These are phyloP conservation scores for Neosilurus hyrtlii DNA, from an alignment of 2,797 vertebrate genomes.

Conservation along the genomic window DNA sequence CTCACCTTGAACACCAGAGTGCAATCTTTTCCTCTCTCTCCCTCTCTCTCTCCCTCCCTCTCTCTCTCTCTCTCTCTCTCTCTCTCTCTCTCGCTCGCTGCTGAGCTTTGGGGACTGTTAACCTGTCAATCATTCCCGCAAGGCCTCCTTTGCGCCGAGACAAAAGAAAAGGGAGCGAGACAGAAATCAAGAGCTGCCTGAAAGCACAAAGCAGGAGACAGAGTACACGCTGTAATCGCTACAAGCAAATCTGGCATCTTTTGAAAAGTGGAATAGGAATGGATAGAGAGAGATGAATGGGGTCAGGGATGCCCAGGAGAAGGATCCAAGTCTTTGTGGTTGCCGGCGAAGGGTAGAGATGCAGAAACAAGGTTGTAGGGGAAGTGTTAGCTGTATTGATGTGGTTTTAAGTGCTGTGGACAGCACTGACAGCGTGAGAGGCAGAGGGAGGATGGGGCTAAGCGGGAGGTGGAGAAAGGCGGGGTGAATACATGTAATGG, in stretches of 20 bases:
- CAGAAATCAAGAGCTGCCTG: slow-evolving; percentile 42
- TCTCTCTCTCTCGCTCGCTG: slow-evolving; percentile 59
- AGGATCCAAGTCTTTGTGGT: slow-evolving; percentile 53
- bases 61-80: slow-evolving; percentile 59
- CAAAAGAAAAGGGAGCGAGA: slow-evolving; percentile 64
- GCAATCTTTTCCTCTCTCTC: slow-evolving; percentile 30
- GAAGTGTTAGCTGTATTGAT: slow-evolving; percentile 47
- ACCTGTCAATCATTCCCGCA: slow-evolving; percentile 71
- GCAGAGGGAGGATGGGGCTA: slow-evolving; percentile 15
- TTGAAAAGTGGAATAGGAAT: slow-evolving; percentile 46
- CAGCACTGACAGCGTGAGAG: slow-evolving; percentile 41
- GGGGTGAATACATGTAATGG: slow-evolving; percentile 15
- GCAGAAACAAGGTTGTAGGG: slow-evolving; percentile 22
- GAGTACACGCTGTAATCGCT: slow-evolving; percentile 64
- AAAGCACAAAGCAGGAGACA: slow-evolving; percentile 60
- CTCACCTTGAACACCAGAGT: slow-evolving; percentile 34
- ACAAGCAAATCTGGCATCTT: slow-evolving; percentile 66
- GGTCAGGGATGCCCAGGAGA: slow-evolving; percentile 75
- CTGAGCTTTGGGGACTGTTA: slow-evolving; percentile 56
- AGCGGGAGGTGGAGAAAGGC: slow-evolving; percentile 22
- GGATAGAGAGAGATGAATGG: slow-evolving; percentile 71
- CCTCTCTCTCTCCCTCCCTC: slow-evolving; percentile 34
- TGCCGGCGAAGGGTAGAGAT: slow-evolving; percentile 35
- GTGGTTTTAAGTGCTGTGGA: slow-evolving; percentile 44
- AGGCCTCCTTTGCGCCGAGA: slow-evolving; percentile 66